Percentiles rank a stretch among this genome's conserved stretches.
These are phyloP conservation scores for Muschampia plurimacula DNA, from an alignment of 2,888 invertebrate genomes.

Conservation along the genomic window DNA sequence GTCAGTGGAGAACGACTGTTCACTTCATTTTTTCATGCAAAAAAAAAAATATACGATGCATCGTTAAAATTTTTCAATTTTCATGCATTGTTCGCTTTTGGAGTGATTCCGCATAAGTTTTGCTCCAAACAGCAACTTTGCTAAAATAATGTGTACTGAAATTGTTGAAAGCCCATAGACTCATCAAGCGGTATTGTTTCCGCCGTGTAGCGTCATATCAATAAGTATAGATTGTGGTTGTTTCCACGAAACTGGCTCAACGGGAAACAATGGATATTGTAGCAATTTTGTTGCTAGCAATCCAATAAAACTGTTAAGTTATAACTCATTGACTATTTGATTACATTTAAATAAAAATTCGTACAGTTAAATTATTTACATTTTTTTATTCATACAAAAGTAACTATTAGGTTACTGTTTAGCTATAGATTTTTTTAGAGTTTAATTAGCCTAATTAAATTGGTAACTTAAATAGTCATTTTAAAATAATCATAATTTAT, in stretches of 20 bases:
- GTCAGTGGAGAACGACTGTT: background rate
- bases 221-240: slow-evolving; percentile 27
- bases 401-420: too few relatives aligned
- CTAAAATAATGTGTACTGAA: slow-evolving; percentile 22
- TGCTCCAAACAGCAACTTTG: slow-evolving; percentile 28
- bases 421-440: too few relatives aligned
- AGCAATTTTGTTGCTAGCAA: slow-evolving; percentile 16
- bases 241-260: slow-evolving; percentile 17
- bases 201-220: slow-evolving; percentile 25
- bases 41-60: slow-evolving; percentile 17
- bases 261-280: slow-evolving; percentile 16
- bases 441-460: too few relatives aligned
- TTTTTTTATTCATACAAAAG: too few relatives aligned
- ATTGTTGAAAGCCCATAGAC: slow-evolving; percentile 34
- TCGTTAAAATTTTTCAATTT: slow-evolving; percentile 30
- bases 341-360: background rate
- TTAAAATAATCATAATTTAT: too few relatives aligned
- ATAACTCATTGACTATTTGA: background rate
- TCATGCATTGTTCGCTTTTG: slow-evolving; percentile 27
- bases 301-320: background rate
- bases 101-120: slow-evolving; percentile 31
- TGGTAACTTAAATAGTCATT: too few relatives aligned
- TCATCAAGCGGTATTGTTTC: slow-evolving; percentile 31
- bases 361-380: background rate
- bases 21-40: slow-evolving; percentile 11